Base-by-base conservation (phyloP, 2,888 invertebrate genomes). In the Saturnia pavonia region DNA sequence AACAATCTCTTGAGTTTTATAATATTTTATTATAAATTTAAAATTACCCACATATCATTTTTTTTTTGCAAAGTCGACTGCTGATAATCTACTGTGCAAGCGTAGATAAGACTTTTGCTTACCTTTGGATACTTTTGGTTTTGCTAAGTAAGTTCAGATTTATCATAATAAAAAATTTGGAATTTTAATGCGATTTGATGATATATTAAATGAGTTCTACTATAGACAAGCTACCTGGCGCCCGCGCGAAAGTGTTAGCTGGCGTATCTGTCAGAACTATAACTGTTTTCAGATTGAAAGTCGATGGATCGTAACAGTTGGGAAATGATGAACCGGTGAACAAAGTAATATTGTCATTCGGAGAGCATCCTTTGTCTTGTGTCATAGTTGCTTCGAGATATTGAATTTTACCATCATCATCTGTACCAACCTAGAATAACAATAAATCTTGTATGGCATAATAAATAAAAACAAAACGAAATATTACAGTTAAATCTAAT, bases 211-310 rank as follows among this genome's bases (percentile, higher is more conserved):
- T n/a, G n/a, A n/a, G n/a, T n/a, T n/a, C n/a, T n/a, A n/a, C n/a
- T n/a, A n/a, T n/a, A n/a, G n/a, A n/a, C 8, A 19, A 19, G 6
- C 6, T 82, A 95, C 96, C 96, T 77, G 96, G 97, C 4, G 96
- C 95, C 80, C 97, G 91, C 73, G 95, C 95, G 69, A 94, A 96
- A 0, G 96, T 96, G 76, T 96, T 96, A 1, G 94, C 91, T 0
- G 97, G 95, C 0, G 95, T 87, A 81, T 97, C 96, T 0, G 97
- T 96, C 25, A 94, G 83, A 0, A 95, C 95, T 63, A 82, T 76
- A 0, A 86, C 91, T 0, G 85, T 85, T 69, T 82, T 91, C 1
- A 94, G 77, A 60, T 89, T 91, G 94, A 95, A 96, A 34, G 91
- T 91, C 0, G 91, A 88, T 2, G 84, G 75, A 67, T 95, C 89